Conservation (phyloP, 2,113 vertebrate species). For the Nerophis lumbriciformis region DNA sequence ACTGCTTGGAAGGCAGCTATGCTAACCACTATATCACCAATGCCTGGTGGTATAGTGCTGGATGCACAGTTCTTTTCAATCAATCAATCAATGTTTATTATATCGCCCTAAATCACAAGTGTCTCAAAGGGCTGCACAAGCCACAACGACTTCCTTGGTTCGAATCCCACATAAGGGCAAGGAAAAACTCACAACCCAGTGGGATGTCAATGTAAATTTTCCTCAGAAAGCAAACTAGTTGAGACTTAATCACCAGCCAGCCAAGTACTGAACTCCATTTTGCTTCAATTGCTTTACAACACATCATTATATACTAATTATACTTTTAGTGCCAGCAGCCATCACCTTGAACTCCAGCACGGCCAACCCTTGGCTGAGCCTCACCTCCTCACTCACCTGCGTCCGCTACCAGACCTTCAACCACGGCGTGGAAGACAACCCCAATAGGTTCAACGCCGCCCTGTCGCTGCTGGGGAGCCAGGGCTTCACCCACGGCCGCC, state of each 20-base stretch:
- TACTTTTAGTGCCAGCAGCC: constrained; percentile 61
- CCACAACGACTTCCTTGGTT: too few relatives aligned
- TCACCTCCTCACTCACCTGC: constrained; percentile 73
- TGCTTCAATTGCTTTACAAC: too few relatives aligned
- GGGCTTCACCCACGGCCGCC: constrained; percentile 73
- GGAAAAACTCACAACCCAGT: too few relatives aligned
- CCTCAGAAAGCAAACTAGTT: neutral
- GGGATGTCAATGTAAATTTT: too few relatives aligned
- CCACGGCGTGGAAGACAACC: constrained; percentile 71
- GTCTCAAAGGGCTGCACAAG: too few relatives aligned
- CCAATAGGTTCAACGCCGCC: constrained; percentile 73
- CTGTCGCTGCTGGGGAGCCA: constrained; percentile 73
- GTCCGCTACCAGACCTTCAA: constrained; percentile 76
- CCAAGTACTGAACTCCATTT: too few relatives aligned
- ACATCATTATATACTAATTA: neutral
- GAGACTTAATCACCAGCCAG: too few relatives aligned
- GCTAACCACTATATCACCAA: constrained; percentile 76
- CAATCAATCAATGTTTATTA: too few relatives aligned
- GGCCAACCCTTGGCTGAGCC: constrained; percentile 75
- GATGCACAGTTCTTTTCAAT: too few relatives aligned
- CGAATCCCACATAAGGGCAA: too few relatives aligned
- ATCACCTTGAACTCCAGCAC: constrained; percentile 78
- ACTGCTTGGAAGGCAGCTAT: constrained; percentile 79
- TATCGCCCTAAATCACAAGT: too few relatives aligned
- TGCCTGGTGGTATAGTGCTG: too few relatives aligned